Evolutionary conservation across 2,888 invertebrate genomes (phyloP), one percentile per base, ranked within the genome.

Genomic region (Pyrocoelia pectoralis): DNA sequence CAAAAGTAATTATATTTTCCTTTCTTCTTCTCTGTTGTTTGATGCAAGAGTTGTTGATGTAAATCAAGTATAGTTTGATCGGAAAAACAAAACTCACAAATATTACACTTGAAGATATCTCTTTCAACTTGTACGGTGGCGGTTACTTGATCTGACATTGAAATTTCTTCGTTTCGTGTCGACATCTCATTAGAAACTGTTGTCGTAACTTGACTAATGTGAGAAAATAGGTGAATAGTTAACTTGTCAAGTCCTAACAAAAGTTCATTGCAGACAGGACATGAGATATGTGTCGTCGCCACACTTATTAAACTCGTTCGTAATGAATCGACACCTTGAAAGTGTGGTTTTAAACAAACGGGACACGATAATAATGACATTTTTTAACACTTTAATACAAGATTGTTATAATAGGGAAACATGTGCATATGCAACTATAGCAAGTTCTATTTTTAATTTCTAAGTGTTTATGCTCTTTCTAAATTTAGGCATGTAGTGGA

Each of bases 201-300:
- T n/a, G 9, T 8, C 24, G 24, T 3, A 24, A 24, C 33, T 5
- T 53, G 43, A 1, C 71, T 57, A 10, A 79, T 74, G 77, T 93
- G 93, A 63, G 88, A 88, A 75, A 93, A 93, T 68, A 94, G 83
- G 80, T 94, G 93, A 74, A 93, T 92, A 0, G 93, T 93, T 53
- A 93, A 83, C 82, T 93, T 93, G 79, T 93, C 93, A 68, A 94
- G 84, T 1, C 93, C 93, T 67, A 87, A 81, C 14, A 93, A 83
- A 70, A 88, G 83, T 74, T 93, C 92, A 73, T 88, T 86, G 77
- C 94, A 94, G 65, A 93, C 87, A 10, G 93, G 93, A 77, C 94
- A 94, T 56, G 85, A 78, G 70, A 93, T 82, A 66, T 88, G 89
- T 66, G 91, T 88, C 50, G 91, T 92, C 12, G 93, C 90, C 40